These are phyloP conservation scores for Cyprinella venusta DNA, from an alignment of 2,797 vertebrate species.

Conservation along the genomic window DNA sequence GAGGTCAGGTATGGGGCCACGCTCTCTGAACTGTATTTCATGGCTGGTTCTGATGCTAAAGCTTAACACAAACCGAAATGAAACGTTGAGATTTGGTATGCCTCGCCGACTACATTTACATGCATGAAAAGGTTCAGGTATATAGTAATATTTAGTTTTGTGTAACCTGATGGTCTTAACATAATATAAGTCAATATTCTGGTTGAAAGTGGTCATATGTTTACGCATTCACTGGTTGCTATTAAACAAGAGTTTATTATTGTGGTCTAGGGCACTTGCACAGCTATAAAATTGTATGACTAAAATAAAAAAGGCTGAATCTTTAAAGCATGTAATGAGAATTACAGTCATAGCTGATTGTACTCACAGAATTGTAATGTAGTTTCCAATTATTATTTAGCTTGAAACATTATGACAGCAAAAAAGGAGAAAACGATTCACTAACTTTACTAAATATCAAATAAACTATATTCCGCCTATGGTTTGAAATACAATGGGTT, in stretches of 20 bases:
- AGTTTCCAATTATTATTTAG: not conserved
- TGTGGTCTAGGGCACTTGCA: not conserved
- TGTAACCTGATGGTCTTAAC: not conserved
- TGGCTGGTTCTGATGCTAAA: conserved; percentile 76
- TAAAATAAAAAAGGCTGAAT: not conserved
- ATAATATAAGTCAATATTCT: not conserved
- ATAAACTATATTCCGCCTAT: not conserved
- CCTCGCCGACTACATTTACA: not conserved
- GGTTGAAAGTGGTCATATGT: not conserved
- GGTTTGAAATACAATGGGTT: not conserved
- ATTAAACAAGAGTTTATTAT: not conserved
- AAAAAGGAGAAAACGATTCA: not conserved
- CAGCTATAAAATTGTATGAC: not conserved
- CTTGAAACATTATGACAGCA: not conserved
- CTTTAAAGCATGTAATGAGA: not conserved
- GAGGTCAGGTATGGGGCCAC: conserved; percentile 85
- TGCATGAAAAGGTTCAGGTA: not conserved
- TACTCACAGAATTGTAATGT: not conserved
- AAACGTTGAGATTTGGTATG: not conserved
- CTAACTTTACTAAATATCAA: not conserved
- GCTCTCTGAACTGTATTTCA: conserved; percentile 77
- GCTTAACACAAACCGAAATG: conserved; percentile 64
- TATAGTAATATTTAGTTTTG: not conserved
- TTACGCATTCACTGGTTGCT: not conserved
- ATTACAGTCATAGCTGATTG: not conserved